Evolutionary conservation across 2,797 vertebrate species (phyloP), one percentile per base, ranked within the genome.

Genomic region (Microctenopoma steveboyesi): DNA sequence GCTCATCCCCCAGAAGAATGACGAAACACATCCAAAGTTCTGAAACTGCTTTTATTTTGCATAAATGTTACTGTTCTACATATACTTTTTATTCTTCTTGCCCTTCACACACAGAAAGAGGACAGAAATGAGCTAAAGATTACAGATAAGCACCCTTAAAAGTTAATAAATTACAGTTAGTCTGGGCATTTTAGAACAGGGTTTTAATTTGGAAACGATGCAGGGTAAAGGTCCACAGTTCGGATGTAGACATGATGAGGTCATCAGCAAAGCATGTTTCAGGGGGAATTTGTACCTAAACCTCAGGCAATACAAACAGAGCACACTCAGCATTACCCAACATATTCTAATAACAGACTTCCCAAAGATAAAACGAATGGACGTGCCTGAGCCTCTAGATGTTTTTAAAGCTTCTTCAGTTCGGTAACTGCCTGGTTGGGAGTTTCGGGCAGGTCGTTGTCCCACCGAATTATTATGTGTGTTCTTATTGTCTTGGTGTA

Each of bases 1-100:
- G 7, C 33, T 35, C 9, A 35, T 35, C 7, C 33, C 33, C 33
- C 33, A 28, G 3, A 39, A 52, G 4, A 5, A 47, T 14, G 42
- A 64, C 40, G 15, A 51, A 63, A 61, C 18, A n/a, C 40, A 16
- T 22, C 12, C 55, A 60, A 48, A 14, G 27, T 46, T 57, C 25
- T 61, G 33, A 58, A 63, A 68, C 52, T 42, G 35, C 2, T 63
- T 77, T 78, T 68, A 72, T 76, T 77, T 16, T 56, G 16, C 2
- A 25, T 47, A 15, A 58, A 39, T 58, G 18, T 78, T 63, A 59
- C 69, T 48, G 48, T 4, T 62, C 39, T 63, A 53, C 30, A 57
- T 37, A 47, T 15, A 4, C 7, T 40, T 22, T 47, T 48, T 50
- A 5, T 60, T 46, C 42, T 67, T 40, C 27, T 35, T 47, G 22